phyloP scores from a whole-genome alignment of 2,888 invertebrate genomes.

The Acrocera orbiculus region DNA sequence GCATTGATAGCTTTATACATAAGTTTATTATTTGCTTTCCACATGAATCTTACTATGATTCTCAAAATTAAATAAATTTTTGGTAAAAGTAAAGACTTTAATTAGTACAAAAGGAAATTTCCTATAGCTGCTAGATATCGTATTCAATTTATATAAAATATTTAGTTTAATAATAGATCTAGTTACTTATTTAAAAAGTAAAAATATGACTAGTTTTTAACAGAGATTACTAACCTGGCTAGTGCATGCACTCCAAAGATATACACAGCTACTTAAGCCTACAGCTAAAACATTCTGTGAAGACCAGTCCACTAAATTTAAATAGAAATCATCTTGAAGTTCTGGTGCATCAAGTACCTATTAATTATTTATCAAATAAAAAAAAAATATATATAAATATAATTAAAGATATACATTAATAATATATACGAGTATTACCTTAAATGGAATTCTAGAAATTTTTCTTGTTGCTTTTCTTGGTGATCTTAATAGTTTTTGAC shows the following conservation, averaged over 20 bases:
- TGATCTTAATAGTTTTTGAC: slow-evolving; percentile 82
- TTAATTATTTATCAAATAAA: slow-evolving; percentile 20
- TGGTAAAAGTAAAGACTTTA: too few species aligned
- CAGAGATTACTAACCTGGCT: slow-evolving; percentile 83
- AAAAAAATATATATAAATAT: neutral
- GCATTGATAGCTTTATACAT: too few species aligned
- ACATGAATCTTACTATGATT: too few species aligned
- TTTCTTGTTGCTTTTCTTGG: slow-evolving; percentile 96
- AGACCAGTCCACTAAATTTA: slow-evolving; percentile 99
- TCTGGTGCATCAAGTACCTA: slow-evolving; percentile 29
- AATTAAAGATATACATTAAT: too few species aligned
- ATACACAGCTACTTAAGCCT: slow-evolving; percentile 93
- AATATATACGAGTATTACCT: slow-evolving; percentile 30
- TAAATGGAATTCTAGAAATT: slow-evolving; percentile 96
- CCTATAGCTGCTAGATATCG: too few species aligned
- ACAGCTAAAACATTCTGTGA: slow-evolving; percentile 97
- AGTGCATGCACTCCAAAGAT: slow-evolving; percentile 97
- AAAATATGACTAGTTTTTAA: too few species aligned
- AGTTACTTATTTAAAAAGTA: too few species aligned
- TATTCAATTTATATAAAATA: too few species aligned
- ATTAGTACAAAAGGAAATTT: too few species aligned
- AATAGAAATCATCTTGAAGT: slow-evolving; percentile 86
- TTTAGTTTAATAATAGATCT: too few species aligned
- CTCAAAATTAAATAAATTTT: too few species aligned
- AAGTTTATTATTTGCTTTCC: too few species aligned